Evolutionary conservation across 2,113 vertebrate genomes (phyloP), one percentile per base, ranked within the genome.

Genomic region (Gopherus evgoodei): DNA sequence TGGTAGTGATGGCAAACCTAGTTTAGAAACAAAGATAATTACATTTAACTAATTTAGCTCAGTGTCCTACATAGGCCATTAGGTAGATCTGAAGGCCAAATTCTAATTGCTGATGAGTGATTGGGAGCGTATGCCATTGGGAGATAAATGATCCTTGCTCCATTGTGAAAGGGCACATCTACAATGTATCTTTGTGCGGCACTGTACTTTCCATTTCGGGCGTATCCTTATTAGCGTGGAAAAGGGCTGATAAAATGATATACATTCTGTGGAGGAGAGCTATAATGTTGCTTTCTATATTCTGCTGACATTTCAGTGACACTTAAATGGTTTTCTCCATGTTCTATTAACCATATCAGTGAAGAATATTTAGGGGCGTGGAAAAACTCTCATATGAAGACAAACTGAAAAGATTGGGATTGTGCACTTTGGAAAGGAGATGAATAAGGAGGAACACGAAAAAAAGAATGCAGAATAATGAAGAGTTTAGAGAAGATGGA

Each of bases 81-180:
- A 87, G 50, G 81, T 90, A 52, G 52, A 44, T 29, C 5, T 84
- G 59, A 72, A 47, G 27, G 38, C 38, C 54, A 59, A 59, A 83
- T 49, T 82, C 1, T 76, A 76, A 56, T 25, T 84, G 80, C 69
- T 93, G 13, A 0, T 56, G 59, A 57, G 16, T 90, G 56, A 84
- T 35, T 0, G 1, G 79, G 42, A 87, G 65, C 65, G 38, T 3
- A 31, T 56, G n/a, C 42, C n/a, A 11, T 0, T 56, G 72, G 5
- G 29, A 93, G 76, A 25, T 72, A 81, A 21, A 50, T 59, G 57
- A 22, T 22, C 19, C 19, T 38, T 38, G n/a, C 65, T 38, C n/a
- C 19, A 38, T 8, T 4, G 4, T 81, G 85, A 78, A 47, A 83
- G 54, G 81, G 25, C 56, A 17, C 31, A 57, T 83, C n/a, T 44